Percentiles rank a stretch among this genome's conserved stretches.
Evolutionary conservation across 2,113 vertebrate species (phyloP).

Genomic region (Lynx canadensis): DNA sequence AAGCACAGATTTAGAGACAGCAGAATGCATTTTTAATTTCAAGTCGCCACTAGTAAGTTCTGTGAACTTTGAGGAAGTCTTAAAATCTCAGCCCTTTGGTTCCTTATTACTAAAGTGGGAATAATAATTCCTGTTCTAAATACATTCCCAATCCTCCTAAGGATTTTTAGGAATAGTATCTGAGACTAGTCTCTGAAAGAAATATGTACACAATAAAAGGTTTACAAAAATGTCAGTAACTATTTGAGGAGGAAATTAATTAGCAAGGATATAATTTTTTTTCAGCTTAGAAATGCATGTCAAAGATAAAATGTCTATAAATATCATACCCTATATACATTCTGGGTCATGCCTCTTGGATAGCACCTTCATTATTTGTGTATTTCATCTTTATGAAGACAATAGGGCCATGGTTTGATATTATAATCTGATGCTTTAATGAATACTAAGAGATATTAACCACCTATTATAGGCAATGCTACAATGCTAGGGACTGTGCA

Average conservation of each 20-base stretch:
- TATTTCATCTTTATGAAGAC: neutral
- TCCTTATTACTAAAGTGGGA: neutral
- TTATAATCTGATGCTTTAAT: neutral
- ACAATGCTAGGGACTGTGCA: neutral
- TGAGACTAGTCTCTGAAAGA: neutral
- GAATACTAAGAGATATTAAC: neutral
- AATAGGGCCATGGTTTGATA: neutral
- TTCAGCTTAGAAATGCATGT: neutral
- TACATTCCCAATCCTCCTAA: neutral
- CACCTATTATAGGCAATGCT: neutral
- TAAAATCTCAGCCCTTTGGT: neutral
- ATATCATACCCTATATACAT: neutral
- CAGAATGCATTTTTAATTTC: neutral
- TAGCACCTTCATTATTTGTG: neutral
- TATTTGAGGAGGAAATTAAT: neutral
- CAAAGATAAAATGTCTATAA: neutral
- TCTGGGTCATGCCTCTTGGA: neutral
- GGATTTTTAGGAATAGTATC: neutral
- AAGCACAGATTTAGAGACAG: neutral
- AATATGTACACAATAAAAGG: neutral
- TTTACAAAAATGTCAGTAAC: neutral
- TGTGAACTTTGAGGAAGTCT: neutral
- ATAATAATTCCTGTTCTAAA: neutral
- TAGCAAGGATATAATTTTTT: neutral
- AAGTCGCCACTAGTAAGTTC: neutral